These are phyloP conservation scores for Apistogramma diplotaenia DNA, from an alignment of 2,113 vertebrate genomes.

Conservation along the genomic window DNA sequence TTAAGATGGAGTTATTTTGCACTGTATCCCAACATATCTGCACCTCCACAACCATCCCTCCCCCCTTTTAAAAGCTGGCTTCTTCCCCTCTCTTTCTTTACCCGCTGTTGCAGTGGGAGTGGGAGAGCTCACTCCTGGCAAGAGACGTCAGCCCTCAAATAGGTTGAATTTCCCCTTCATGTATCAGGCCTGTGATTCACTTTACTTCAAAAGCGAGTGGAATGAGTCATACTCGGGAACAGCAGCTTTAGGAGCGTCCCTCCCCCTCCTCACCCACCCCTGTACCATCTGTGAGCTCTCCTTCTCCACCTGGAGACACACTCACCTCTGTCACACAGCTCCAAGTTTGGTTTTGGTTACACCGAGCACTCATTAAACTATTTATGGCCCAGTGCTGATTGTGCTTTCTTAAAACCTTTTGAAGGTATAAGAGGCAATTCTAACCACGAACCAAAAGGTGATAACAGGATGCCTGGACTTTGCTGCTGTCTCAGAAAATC, in stretches of 20 bases:
- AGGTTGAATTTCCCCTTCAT: slow-evolving; percentile 28
- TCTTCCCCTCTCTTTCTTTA: slow-evolving; percentile 16
- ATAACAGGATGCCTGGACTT: background rate
- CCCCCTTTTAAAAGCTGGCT: slow-evolving; percentile 45
- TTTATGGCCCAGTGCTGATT: background rate
- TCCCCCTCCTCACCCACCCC: background rate
- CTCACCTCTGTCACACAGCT: slow-evolving; percentile 65
- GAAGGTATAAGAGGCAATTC: background rate
- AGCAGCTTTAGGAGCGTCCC: slow-evolving; percentile 22
- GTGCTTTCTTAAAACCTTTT: background rate
- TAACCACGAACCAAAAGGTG: background rate
- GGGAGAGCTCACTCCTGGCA: slow-evolving; percentile 51
- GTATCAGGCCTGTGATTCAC: slow-evolving; percentile 41
- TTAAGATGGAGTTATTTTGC: slow-evolving; percentile 38
- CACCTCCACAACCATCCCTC: slow-evolving; percentile 7
- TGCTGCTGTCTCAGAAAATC: background rate
- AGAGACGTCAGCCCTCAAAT: slow-evolving; percentile 42
- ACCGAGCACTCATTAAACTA: background rate
- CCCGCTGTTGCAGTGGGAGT: slow-evolving; percentile 8
- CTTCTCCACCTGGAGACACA: slow-evolving; percentile 31
- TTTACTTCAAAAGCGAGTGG: slow-evolving; percentile 46
- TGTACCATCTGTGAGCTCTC: slow-evolving; percentile 61
- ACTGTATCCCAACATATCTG: slow-evolving; percentile 5
- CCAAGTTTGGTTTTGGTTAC: slow-evolving; percentile 15
- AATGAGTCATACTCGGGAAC: slow-evolving; percentile 35